phyloP scores from a whole-genome alignment of 2,888 invertebrate genomes.

The Pasiphila rectangulata region DNA sequence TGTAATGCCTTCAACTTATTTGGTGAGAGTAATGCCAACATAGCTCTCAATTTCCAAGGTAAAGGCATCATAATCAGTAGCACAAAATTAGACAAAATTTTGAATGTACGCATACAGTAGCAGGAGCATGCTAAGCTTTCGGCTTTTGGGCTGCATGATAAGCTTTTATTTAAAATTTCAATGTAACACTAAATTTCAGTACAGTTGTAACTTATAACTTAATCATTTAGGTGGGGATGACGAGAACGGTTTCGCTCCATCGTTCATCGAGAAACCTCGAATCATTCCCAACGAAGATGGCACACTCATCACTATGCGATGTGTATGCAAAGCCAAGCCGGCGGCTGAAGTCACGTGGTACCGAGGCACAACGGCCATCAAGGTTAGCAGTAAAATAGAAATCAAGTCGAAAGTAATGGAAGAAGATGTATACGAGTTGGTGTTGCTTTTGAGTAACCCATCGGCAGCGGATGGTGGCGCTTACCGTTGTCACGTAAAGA shows the following conservation, averaged over 20 bases:
- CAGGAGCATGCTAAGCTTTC: slow-evolving; percentile 69
- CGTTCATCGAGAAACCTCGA: slow-evolving; percentile 98
- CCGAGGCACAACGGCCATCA: slow-evolving; percentile 92
- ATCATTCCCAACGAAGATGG: slow-evolving; percentile 99
- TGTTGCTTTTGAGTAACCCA: slow-evolving; percentile 81
- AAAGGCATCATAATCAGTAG: slow-evolving; percentile 57
- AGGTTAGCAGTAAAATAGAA: slow-evolving; percentile 91
- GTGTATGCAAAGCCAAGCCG: slow-evolving; percentile 96
- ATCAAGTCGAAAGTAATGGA: slow-evolving; percentile 88
- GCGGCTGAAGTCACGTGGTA: slow-evolving; percentile 98
- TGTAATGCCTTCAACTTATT: slow-evolving; percentile 99
- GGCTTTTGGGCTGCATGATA: slow-evolving; percentile 69
- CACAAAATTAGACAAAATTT: slow-evolving; percentile 34
- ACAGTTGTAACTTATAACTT: slow-evolving; percentile 26
- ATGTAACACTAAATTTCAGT: slow-evolving; percentile 21
- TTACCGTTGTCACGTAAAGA: slow-evolving; percentile 94
- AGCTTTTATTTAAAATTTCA: slow-evolving; percentile 25
- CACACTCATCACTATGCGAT: slow-evolving; percentile 98
- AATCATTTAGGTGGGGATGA: slow-evolving; percentile 90
- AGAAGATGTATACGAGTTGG: slow-evolving; percentile 93
- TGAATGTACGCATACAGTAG: slow-evolving; percentile 78
- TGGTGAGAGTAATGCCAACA: slow-evolving; percentile 99
- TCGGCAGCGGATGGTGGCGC: slow-evolving; percentile 80
- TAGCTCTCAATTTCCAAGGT: slow-evolving; percentile 99
- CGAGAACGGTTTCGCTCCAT: slow-evolving; percentile 96